Base-by-base conservation (phyloP, 2,888 invertebrate genomes). In the Leptura quadrifasciata region DNA sequence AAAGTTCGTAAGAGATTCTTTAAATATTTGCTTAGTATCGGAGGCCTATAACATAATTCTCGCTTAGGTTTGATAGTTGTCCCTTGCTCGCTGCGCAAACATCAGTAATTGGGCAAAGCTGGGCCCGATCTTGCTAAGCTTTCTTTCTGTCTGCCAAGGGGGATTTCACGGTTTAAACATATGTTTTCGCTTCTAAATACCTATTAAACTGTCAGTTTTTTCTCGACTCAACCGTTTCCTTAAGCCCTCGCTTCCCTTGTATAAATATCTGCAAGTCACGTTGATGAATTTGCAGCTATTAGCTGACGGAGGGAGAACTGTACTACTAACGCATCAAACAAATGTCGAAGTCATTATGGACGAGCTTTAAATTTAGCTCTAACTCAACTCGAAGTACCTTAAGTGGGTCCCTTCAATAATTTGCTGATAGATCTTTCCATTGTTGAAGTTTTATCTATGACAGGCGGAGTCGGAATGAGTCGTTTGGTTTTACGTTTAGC, bases 1-100 rank as follows among this genome's bases (percentile, higher is more conserved):
- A 74, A 47, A 79, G 76, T 77, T 74, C 77, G 70, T 82, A 81
- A 81, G 81, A 83, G 79, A 82, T 84, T 84, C 82, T 74, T 78
- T 80, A 85, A 85, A 85, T 85, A 85, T 85, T 85, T 85, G 82
- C 80, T 76, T 71, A 83, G 82, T 82, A 82, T 84, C 82, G 81
- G 73, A 81, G 79, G 79, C 80, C 82, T 81, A 81, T 81, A 80
- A 81, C 81, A 83, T 82, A 84, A 85, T 84, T 84, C 83, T 79
- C 81, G 79, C 80, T 80, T 78, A 77, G 78, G 79, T 73, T 72
- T 72, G 78, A 76, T 73, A 71, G 75, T 75, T 72, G 74, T 74
- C 78, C 76, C 76, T 79, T 73, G 72, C 77, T 65, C 68, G 64
- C 70, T 74, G 72, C 68, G 73, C 79, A 78, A 82, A 78, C 80